phyloP scores from a whole-genome alignment of 2,113 vertebrate genomes.

The Climacteris rufus region DNA sequence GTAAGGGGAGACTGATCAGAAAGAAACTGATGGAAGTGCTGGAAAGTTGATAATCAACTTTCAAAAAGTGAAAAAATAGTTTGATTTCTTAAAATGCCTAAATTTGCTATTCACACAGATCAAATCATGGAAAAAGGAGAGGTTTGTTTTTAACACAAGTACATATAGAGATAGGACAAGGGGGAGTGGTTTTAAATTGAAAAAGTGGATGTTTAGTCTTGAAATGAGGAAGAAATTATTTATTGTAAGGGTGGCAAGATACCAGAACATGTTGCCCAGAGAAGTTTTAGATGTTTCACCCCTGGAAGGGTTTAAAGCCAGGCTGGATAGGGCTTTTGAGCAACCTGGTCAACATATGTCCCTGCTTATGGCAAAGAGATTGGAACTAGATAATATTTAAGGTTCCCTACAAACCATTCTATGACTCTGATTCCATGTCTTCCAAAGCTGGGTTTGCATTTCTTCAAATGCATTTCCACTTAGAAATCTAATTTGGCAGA shows the following conservation, averaged over 20 bases:
- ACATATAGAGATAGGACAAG: neutral
- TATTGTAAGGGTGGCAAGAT: neutral
- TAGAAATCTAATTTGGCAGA: neutral
- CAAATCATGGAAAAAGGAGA: neutral
- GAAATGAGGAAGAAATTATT: neutral
- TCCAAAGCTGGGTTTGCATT: neutral
- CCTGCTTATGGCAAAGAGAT: neutral
- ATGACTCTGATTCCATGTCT: neutral
- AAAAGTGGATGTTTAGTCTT: neutral
- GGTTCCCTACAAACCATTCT: neutral
- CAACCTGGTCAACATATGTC: neutral
- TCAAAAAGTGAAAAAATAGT: neutral
- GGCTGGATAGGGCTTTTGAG: neutral
- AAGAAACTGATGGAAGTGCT: neutral
- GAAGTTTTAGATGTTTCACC: neutral
- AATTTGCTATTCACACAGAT: neutral
- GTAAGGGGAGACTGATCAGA: neutral
- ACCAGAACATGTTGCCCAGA: neutral
- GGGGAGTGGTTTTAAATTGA: neutral
- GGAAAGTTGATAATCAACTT: neutral
- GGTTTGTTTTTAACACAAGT: neutral
- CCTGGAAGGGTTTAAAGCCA: neutral
- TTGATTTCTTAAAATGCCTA: neutral
- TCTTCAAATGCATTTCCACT: neutral
- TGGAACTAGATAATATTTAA: neutral